A percentile compares a stretch with the other conserved stretches of the same genome.
phyloP scores from a whole-genome alignment of 2,888 invertebrate genomes.

The Caenorhabditis sinica region DNA sequence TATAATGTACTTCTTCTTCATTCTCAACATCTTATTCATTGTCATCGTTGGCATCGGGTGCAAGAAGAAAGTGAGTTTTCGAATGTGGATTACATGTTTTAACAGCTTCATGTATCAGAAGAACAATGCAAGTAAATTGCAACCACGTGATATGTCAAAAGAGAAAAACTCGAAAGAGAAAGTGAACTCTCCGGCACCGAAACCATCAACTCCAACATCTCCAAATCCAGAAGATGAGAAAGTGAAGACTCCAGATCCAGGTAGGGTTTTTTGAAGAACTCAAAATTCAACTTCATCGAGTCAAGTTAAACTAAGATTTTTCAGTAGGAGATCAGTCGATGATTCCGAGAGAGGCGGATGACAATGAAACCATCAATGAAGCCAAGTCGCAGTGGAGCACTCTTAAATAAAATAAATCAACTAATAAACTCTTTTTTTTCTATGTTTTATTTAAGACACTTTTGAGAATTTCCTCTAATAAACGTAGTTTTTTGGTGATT shows the following conservation, averaged over 20 bases:
- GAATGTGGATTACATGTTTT: not conserved
- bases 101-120: not conserved
- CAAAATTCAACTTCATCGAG: too few species aligned
- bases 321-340: not conserved
- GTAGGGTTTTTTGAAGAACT: not conserved
- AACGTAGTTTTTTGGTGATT: too few species aligned
- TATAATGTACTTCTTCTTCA: not conserved
- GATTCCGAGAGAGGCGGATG: conserved; percentile 5
- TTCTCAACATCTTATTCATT: conserved; percentile 8
- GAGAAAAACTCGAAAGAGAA: conserved; percentile 15
- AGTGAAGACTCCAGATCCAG: not conserved
- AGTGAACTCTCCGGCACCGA: not conserved
- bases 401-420: not conserved
- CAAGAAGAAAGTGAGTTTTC: not conserved
- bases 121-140: conserved; percentile 13
- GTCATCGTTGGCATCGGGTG: conserved; percentile 8
- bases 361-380: conserved; percentile 23
- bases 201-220: not conserved
- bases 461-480: too few species aligned
- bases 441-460: too few species aligned
- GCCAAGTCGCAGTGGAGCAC: not conserved
- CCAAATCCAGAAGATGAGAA: conserved; percentile 5
- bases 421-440: too few species aligned
- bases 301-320: not conserved
- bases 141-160: conserved; percentile 23